Percentiles rank a stretch among this genome's conserved stretches.
Evolutionary conservation across 2,888 invertebrate species (phyloP).

Genomic region (Cacoxenus indagator): DNA sequence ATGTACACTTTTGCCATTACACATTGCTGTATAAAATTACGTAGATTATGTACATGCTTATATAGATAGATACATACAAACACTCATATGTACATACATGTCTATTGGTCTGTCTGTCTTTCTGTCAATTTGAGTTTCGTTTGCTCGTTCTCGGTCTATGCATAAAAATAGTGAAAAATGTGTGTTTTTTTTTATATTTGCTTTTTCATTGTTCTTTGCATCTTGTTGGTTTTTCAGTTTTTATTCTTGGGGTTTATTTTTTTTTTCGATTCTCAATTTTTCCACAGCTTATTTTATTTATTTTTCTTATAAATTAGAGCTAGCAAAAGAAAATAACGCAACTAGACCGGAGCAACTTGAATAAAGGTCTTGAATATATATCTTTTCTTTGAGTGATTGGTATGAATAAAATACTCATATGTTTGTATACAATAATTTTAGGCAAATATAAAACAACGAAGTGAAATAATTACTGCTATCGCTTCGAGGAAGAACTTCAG

Average conservation of each 20-base stretch:
- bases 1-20: background rate
- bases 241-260: background rate
- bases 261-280: background rate
- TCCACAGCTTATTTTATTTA: background rate
- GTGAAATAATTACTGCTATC: too few relatives aligned
- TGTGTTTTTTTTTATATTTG: constrained; percentile 1
- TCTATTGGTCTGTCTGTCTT: background rate
- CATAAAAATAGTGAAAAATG: constrained; percentile 15
- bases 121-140: background rate
- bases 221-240: constrained; percentile 1
- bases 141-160: constrained; percentile 1
- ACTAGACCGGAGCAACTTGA: too few relatives aligned
- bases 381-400: too few relatives aligned
- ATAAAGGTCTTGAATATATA: too few relatives aligned
- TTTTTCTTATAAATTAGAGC: too few relatives aligned
- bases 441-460: too few relatives aligned
- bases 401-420: too few relatives aligned
- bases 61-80: background rate
- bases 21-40: background rate
- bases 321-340: too few relatives aligned
- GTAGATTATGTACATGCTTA: background rate
- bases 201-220: constrained; percentile 12
- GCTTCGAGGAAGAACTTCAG: too few relatives aligned
- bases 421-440: too few relatives aligned
- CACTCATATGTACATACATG: background rate